Percentiles rank a stretch among this genome's conserved stretches.
Conservation (phyloP, 2,113 vertebrate genomes). For the Mus pahari region DNA sequence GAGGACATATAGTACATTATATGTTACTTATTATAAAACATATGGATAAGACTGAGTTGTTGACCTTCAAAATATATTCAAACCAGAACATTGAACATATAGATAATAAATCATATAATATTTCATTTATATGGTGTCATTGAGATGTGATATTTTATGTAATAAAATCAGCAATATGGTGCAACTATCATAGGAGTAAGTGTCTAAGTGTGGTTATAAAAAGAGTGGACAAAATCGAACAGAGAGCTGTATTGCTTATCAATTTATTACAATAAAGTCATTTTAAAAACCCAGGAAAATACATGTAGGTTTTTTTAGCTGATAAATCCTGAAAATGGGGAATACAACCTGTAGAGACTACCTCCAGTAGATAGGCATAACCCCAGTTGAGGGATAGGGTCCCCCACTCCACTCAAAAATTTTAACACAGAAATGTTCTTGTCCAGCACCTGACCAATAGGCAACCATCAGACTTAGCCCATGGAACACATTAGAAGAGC, state of each 20-base stretch:
- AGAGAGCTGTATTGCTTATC: not conserved
- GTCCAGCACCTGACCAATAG: too few relatives aligned
- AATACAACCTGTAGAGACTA: too few relatives aligned
- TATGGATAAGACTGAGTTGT: not conserved
- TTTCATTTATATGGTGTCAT: not conserved
- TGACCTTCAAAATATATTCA: not conserved
- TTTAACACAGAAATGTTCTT: too few relatives aligned
- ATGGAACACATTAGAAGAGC: too few relatives aligned
- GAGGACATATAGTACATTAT: not conserved
- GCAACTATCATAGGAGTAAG: not conserved
- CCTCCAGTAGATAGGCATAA: too few relatives aligned
- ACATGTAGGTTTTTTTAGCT: too few relatives aligned
- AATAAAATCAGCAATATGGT: not conserved
- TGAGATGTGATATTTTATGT: not conserved
- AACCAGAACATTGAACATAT: not conserved
- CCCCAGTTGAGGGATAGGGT: too few relatives aligned
- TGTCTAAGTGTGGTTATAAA: not conserved
- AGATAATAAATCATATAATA: not conserved
- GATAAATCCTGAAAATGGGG: too few relatives aligned
- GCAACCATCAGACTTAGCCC: too few relatives aligned
- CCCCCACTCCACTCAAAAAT: too few relatives aligned
- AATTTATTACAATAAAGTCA: not conserved
- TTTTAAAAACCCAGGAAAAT: not conserved
- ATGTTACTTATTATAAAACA: not conserved
- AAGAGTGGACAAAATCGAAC: not conserved